Percentiles rank a stretch among this genome's conserved stretches.
Evolutionary conservation across 2,797 vertebrate species (phyloP).

Genomic region (Smutsia temminckii): DNA sequence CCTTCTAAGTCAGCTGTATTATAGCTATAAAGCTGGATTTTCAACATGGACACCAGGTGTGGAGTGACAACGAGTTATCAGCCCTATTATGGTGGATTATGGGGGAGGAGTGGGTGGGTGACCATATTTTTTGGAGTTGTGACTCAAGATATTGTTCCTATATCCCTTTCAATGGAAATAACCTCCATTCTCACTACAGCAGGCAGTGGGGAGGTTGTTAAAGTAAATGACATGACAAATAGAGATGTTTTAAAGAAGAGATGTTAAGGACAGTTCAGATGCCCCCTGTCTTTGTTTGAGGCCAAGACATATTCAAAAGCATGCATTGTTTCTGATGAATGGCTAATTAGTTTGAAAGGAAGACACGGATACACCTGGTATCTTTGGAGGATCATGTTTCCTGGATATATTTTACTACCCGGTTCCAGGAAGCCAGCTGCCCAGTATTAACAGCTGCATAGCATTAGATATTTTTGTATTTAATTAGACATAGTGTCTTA

Average conservation of each 20-base stretch:
- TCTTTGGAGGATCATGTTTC: slow-evolving; percentile 11
- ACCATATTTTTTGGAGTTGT: neutral
- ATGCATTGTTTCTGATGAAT: neutral
- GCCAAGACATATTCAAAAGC: neutral
- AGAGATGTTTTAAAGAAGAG: neutral
- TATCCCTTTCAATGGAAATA: neutral
- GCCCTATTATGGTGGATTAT: neutral
- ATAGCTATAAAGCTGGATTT: neutral
- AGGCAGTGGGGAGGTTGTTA: neutral
- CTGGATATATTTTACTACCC: slow-evolving; percentile 31
- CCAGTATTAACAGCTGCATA: neutral
- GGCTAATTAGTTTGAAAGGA: neutral
- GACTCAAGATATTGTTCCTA: neutral
- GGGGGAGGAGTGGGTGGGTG: neutral
- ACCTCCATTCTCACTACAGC: neutral
- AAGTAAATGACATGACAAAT: neutral
- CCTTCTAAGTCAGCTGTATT: neutral
- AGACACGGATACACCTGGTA: slow-evolving; percentile 2
- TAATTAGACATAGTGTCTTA: neutral
- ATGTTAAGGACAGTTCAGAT: neutral
- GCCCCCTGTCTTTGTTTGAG: neutral
- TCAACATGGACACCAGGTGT: neutral
- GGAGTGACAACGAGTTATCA: neutral
- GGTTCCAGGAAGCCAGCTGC: slow-evolving; percentile 48
- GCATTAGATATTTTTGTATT: slow-evolving; percentile 10